These are phyloP conservation scores for Hermaeophaga mercurialis DNA, from an alignment of 2,888 invertebrate genomes.

Conservation along the genomic window DNA sequence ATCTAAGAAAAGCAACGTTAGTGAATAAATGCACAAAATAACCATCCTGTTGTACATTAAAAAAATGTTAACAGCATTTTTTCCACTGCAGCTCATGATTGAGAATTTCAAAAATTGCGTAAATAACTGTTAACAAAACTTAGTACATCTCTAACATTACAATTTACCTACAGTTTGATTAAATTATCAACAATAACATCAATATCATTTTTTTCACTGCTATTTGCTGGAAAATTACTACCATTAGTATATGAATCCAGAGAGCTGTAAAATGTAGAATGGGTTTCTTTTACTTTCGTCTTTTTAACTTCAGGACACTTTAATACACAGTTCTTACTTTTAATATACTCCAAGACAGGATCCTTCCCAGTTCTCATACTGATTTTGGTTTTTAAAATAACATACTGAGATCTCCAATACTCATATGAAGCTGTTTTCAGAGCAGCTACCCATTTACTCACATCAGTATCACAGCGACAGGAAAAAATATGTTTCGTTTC, in stretches of 20 bases:
- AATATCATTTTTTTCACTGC: slow-evolving; percentile 30
- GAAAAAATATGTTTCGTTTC: slow-evolving; percentile 69
- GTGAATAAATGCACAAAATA: too few relatives aligned
- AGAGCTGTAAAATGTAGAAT: slow-evolving; percentile 53
- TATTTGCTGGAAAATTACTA: slow-evolving; percentile 38
- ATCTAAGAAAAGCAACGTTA: too few relatives aligned
- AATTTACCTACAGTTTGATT: slow-evolving; percentile 43
- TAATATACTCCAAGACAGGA: slow-evolving; percentile 52
- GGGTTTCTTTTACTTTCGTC: slow-evolving; percentile 44
- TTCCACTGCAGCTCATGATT: too few relatives aligned
- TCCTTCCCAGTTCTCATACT: slow-evolving; percentile 71
- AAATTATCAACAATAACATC: slow-evolving; percentile 44
- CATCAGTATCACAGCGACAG: slow-evolving; percentile 72
- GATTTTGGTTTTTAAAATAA: slow-evolving; percentile 69
- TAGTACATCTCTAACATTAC: too few relatives aligned
- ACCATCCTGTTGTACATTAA: too few relatives aligned
- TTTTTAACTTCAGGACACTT: slow-evolving; percentile 43
- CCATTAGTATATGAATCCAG: slow-evolving; percentile 43
- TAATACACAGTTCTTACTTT: slow-evolving; percentile 41
- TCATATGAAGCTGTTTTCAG: slow-evolving; percentile 74
- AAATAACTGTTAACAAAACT: too few relatives aligned
- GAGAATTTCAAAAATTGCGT: too few relatives aligned
- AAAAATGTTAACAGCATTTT: too few relatives aligned
- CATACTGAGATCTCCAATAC: slow-evolving; percentile 67
- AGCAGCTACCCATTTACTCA: slow-evolving; percentile 72